Evolutionary conservation across 2,113 vertebrate genomes (phyloP).

Genomic region (Tychaedon coryphoeus): DNA sequence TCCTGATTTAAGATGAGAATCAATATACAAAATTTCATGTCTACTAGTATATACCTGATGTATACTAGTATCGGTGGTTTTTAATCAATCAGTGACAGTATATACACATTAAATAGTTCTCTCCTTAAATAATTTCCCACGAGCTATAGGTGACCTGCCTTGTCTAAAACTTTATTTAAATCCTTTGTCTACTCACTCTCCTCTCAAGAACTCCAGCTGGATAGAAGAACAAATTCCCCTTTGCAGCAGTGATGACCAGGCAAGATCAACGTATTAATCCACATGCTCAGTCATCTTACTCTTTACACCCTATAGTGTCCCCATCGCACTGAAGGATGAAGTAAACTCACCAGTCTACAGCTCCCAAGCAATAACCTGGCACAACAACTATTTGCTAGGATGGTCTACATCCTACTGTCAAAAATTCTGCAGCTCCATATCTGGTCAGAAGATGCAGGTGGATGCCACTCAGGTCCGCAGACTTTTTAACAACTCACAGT

Average conservation of each 20-base stretch:
- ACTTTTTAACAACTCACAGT: not conserved
- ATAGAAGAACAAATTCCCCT: not conserved
- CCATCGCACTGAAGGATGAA: not conserved
- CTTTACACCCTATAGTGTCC: not conserved
- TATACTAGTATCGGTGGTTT: not conserved
- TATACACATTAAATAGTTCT: not conserved
- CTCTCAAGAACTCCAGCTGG: not conserved
- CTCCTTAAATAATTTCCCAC: not conserved
- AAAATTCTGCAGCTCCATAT: not conserved
- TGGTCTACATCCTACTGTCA: not conserved
- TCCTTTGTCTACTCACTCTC: not conserved
- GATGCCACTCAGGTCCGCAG: not conserved
- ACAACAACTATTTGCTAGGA: not conserved
- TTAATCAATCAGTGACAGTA: not conserved
- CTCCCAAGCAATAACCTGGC: not conserved
- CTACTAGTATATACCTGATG: not conserved
- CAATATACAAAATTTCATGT: not conserved
- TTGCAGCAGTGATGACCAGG: not conserved
- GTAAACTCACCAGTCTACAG: not conserved
- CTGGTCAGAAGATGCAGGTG: not conserved
- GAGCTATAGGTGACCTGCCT: accelerated
- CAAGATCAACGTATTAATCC: not conserved
- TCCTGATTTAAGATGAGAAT: not conserved
- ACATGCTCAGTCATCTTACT: not conserved
- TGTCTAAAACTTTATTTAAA: not conserved